Evolutionary conservation across 2,797 vertebrate species (phyloP).

Genomic region (Sarcophilus harrisii): DNA sequence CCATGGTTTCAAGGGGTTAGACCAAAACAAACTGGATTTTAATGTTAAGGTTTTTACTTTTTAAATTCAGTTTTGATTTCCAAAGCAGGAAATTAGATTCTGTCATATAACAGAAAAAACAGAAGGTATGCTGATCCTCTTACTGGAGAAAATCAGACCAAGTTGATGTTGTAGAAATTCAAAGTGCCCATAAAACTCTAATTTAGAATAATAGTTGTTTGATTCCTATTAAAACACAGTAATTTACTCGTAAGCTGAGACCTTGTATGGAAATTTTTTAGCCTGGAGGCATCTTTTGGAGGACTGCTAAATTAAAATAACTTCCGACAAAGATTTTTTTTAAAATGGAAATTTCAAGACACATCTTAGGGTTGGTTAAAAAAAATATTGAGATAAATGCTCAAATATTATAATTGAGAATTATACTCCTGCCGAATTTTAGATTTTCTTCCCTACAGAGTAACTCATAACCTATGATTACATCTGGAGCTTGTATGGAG

Average conservation of each 20-base stretch:
- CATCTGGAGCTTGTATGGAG: background rate
- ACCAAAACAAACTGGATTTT: background rate
- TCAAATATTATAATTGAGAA: background rate
- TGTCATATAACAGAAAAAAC: slow-evolving; percentile 6
- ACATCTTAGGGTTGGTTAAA: slow-evolving; percentile 44
- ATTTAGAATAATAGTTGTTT: slow-evolving; percentile 57
- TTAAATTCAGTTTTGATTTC: slow-evolving; percentile 51
- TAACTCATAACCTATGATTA: fast-evolving
- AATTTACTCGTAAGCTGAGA: slow-evolving; percentile 48
- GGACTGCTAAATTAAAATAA: slow-evolving; percentile 70
- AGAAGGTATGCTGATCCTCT: slow-evolving; percentile 60
- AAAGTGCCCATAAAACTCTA: slow-evolving; percentile 66
- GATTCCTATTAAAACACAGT: slow-evolving; percentile 59
- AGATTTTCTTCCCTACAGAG: background rate
- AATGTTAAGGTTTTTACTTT: background rate
- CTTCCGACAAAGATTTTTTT: slow-evolving; percentile 61
- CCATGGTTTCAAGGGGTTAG: background rate
- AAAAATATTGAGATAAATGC: slow-evolving; percentile 39
- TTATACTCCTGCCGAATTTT: slow-evolving; percentile 17
- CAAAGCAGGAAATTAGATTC: slow-evolving; percentile 42
- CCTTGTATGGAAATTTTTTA: slow-evolving; percentile 60
- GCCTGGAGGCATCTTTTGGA: slow-evolving; percentile 63
- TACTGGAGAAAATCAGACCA: slow-evolving; percentile 60
- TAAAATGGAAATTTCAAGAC: slow-evolving; percentile 72
- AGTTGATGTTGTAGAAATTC: slow-evolving; percentile 58